Percentiles rank a stretch among this genome's conserved stretches.
Conservation (phyloP, 2,113 vertebrate genomes). For the Phodopus roborovskii region DNA sequence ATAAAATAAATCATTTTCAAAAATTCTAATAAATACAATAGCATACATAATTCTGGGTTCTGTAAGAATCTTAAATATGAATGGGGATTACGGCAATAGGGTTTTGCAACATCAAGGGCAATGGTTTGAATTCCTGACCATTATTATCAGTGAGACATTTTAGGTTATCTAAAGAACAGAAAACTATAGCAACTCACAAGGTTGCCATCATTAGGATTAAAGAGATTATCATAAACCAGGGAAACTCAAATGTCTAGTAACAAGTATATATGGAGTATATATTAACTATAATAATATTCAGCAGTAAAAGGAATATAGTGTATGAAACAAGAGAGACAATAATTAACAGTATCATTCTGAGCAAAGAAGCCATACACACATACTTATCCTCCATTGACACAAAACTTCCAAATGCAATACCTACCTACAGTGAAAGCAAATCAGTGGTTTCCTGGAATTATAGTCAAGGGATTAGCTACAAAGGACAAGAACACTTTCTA, state of each 20-base stretch:
- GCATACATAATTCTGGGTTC: not conserved
- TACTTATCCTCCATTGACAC: not conserved
- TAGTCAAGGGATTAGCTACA: not conserved
- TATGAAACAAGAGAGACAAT: not conserved
- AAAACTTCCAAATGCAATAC: slow-evolving; percentile 41
- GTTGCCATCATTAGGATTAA: slow-evolving; percentile 36
- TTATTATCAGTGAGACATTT: not conserved
- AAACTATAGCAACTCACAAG: not conserved
- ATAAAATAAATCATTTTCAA: slow-evolving; percentile 46
- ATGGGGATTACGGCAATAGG: not conserved
- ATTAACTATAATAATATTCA: not conserved
- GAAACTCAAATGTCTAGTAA: slow-evolving; percentile 17
- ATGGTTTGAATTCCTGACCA: not conserved
- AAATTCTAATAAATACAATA: slow-evolving; percentile 1
- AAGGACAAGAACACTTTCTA: not conserved
- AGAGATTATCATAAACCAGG: slow-evolving; percentile 46
- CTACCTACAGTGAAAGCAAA: not conserved
- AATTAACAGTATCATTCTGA: not conserved
- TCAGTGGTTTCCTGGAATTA: not conserved
- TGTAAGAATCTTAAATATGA: slow-evolving; percentile 10
- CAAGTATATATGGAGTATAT: not conserved
- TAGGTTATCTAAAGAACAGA: not conserved
- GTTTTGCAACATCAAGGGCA: slow-evolving; percentile 19
- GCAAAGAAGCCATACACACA: not conserved
- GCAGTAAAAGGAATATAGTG: slow-evolving; percentile 23